Conservation (phyloP, 2,113 vertebrate species). For the Aspidoscelis tigris region DNA sequence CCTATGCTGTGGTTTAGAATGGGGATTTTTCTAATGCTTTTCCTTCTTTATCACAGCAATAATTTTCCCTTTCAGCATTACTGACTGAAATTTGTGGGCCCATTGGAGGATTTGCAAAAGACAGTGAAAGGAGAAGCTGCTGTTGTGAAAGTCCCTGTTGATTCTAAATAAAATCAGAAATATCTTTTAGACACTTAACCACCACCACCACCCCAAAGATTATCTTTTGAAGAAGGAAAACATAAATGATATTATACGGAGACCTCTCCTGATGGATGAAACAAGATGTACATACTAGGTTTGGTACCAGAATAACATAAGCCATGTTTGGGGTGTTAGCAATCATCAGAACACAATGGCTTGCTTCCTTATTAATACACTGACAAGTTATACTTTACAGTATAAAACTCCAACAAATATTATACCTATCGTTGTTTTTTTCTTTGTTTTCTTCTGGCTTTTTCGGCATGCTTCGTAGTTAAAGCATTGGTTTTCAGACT, state of each 20-base stretch:
- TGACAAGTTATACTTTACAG: constrained; percentile 9
- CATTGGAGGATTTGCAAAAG: constrained; percentile 13
- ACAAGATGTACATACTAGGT: neutral
- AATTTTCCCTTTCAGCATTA: constrained; percentile 28
- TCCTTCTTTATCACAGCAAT: neutral
- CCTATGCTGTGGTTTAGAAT: constrained; percentile 8
- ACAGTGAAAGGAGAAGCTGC: constrained; percentile 1
- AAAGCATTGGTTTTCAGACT: neutral
- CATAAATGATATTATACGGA: neutral
- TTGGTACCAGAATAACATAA: neutral
- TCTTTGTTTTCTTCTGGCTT: too few species aligned
- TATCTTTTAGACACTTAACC: neutral
- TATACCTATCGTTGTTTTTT: neutral
- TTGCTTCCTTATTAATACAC: constrained; percentile 17
- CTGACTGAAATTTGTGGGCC: neutral
- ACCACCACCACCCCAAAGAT: neutral
- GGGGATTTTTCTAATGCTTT: constrained; percentile 13
- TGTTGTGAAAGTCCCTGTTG: constrained; percentile 11
- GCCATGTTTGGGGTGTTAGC: neutral
- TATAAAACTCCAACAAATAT: neutral
- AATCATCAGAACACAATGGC: neutral
- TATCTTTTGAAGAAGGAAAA: neutral
- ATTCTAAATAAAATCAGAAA: constrained; percentile 15
- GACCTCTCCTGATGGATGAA: neutral
- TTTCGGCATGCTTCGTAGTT: rapidly evolving